These are phyloP conservation scores for Hydrophis major DNA, from an alignment of 2,797 vertebrate species.

Conservation along the genomic window DNA sequence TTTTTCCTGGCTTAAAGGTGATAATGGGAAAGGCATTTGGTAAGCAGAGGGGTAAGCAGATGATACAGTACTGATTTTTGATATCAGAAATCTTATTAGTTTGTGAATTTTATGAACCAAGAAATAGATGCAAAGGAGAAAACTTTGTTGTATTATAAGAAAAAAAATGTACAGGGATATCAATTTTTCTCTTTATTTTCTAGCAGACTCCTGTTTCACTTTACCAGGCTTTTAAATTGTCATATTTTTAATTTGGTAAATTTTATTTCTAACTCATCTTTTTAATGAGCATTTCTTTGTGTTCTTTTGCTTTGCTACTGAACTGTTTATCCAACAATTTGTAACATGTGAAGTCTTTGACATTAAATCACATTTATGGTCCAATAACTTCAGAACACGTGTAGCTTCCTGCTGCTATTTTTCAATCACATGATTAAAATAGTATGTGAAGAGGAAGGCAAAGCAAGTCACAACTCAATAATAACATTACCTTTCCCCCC, in stretches of 20 bases:
- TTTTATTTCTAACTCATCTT: neutral
- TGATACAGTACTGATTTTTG: neutral
- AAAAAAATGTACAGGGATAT: neutral
- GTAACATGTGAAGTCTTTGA: conserved; percentile 21
- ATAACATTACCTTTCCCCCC: neutral
- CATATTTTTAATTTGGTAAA: neutral
- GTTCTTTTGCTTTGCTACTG: neutral
- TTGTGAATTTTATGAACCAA: neutral
- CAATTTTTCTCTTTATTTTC: neutral
- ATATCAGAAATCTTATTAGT: neutral
- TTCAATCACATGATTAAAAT: neutral
- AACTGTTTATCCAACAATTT: neutral
- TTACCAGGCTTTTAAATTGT: neutral
- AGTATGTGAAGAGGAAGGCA: neutral
- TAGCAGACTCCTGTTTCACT: neutral
- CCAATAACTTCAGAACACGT: neutral
- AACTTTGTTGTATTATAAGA: neutral
- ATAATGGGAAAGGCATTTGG: neutral
- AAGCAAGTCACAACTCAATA: neutral
- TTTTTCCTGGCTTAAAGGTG: neutral
- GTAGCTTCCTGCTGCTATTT: neutral
- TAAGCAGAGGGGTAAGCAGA: neutral
- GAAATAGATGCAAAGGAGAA: neutral
- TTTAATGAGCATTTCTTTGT: neutral
- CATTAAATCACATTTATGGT: conserved; percentile 25